A percentile compares a stretch with the other conserved stretches of the same genome.
phyloP scores from a whole-genome alignment of 2,888 invertebrate species.

The Acrobasis repandana region DNA sequence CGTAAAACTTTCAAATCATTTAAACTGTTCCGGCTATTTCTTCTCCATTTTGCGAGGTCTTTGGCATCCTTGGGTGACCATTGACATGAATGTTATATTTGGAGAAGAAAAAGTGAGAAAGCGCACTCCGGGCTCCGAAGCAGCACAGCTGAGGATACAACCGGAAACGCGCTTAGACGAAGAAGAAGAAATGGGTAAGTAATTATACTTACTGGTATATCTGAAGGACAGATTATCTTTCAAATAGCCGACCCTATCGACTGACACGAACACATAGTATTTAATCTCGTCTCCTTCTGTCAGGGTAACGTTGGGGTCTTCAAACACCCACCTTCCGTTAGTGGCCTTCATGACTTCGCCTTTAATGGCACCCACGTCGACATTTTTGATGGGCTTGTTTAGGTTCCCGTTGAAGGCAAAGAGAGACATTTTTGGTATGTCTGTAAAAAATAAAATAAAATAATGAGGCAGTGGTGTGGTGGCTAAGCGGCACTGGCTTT shows the following conservation, averaged over 20 bases:
- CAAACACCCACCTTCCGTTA: constrained; percentile 78
- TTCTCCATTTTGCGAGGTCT: no score
- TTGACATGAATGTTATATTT: no score
- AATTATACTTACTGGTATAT: constrained; percentile 59
- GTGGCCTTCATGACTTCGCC: constrained; percentile 68
- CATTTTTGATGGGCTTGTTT: constrained; percentile 75
- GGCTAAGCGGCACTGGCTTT: no score
- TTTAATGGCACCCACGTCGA: constrained; percentile 77
- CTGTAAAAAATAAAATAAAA: constrained; percentile 48
- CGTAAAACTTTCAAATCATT: no score
- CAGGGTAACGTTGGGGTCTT: constrained; percentile 67
- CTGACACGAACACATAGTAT: constrained; percentile 84
- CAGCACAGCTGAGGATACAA: no score
- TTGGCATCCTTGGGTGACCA: no score
- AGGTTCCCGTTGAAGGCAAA: constrained; percentile 86
- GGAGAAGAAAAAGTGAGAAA: no score
- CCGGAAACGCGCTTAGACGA: no score
- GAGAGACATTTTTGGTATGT: constrained; percentile 72
- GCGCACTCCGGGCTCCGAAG: no score
- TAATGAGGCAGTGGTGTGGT: no score
- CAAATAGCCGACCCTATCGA: constrained; percentile 70
- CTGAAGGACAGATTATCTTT: constrained; percentile 53
- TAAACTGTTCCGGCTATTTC: no score
- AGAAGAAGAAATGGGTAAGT: no score
- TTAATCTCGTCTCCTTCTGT: constrained; percentile 81